phyloP scores from a whole-genome alignment of 2,797 vertebrate species.

The Falco novaeseelandiae region DNA sequence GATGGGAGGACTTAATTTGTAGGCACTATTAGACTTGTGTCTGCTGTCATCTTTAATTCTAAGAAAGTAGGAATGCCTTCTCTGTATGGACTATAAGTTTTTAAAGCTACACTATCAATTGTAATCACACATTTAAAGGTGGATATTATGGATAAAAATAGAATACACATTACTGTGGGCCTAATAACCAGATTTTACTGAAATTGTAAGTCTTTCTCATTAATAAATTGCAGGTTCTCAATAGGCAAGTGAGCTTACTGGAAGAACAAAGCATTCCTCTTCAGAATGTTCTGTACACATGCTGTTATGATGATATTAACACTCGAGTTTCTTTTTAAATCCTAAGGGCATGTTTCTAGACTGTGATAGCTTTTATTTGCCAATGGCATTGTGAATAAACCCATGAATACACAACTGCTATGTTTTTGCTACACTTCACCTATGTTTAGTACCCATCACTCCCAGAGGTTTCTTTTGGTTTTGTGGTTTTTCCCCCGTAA shows the following conservation, averaged over 20 bases:
- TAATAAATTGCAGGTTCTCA: background rate
- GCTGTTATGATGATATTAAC: background rate
- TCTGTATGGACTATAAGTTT: background rate
- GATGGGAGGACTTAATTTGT: background rate
- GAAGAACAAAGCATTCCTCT: background rate
- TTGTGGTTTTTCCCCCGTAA: accelerated
- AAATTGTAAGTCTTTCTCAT: background rate
- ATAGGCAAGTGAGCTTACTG: background rate
- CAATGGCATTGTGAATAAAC: background rate
- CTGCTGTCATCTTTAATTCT: background rate
- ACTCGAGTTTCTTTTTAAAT: background rate
- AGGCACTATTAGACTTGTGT: background rate
- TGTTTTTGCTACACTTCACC: background rate
- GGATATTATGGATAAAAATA: background rate
- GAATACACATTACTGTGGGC: background rate
- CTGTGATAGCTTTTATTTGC: background rate
- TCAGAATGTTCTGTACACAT: background rate
- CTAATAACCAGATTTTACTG: background rate
- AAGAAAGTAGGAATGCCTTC: background rate
- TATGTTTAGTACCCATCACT: background rate
- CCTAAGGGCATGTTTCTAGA: background rate
- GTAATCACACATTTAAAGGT: background rate
- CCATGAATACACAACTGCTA: background rate
- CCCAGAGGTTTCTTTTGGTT: background rate
- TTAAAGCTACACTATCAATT: background rate